phyloP scores from a whole-genome alignment of 2,888 invertebrate species.

The Tryphoninae sp. region DNA sequence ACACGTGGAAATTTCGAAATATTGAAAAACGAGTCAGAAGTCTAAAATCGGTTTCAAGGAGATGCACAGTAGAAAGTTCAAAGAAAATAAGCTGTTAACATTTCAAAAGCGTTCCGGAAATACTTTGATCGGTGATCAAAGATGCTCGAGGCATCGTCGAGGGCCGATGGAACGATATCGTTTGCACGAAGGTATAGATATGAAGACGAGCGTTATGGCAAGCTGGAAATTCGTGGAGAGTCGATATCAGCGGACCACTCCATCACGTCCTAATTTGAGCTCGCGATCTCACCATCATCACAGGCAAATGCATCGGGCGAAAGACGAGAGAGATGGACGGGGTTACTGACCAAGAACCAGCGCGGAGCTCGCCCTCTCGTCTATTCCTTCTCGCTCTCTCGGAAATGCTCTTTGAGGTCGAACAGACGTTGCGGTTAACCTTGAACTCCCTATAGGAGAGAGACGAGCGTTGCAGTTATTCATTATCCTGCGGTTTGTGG shows the following conservation, averaged over 20 bases:
- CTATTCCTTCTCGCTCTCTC: slow-evolving; percentile 36
- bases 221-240: slow-evolving; percentile 40
- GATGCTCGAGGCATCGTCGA: slow-evolving; percentile 16
- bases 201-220: slow-evolving; percentile 3
- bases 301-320: slow-evolving; percentile 42
- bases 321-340: slow-evolving; percentile 26
- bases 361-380: background rate
- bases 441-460: slow-evolving; percentile 56
- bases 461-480: slow-evolving; percentile 49
- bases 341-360: slow-evolving; percentile 49
- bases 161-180: slow-evolving; percentile 30
- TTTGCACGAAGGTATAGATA: slow-evolving; percentile 9
- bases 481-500: slow-evolving; percentile 59
- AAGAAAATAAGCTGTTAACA: slow-evolving; percentile 14
- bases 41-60: background rate
- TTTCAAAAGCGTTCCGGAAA: slow-evolving; percentile 16
- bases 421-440: slow-evolving; percentile 63
- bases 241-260: slow-evolving; percentile 45
- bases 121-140: slow-evolving; percentile 53
- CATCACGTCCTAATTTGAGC: slow-evolving; percentile 55
- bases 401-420: slow-evolving; percentile 61
- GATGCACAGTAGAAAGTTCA: background rate
- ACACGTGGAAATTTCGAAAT: background rate
- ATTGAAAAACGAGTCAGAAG: background rate
- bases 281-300: slow-evolving; percentile 40